Evolutionary conservation across 2,113 vertebrate genomes (phyloP).

Genomic region (Marmota flaviventris): DNA sequence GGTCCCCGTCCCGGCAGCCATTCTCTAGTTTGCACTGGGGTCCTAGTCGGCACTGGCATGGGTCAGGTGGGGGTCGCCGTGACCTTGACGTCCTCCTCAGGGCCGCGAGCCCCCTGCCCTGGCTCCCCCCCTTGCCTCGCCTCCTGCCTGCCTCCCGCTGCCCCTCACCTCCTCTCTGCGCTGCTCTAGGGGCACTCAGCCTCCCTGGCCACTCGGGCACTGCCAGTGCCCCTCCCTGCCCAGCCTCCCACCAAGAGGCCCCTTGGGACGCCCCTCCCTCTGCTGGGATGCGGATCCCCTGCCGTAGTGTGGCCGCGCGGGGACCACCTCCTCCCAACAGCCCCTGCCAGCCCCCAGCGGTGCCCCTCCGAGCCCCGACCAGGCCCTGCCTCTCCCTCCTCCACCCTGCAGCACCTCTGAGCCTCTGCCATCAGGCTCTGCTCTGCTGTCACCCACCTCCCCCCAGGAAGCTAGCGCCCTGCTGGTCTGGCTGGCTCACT

Average conservation of each 20-base stretch:
- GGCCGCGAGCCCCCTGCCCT: neutral
- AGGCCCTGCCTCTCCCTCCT: accelerated
- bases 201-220: neutral
- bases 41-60: neutral
- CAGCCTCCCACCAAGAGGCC: neutral
- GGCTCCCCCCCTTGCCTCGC: accelerated
- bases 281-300: neutral
- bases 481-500: neutral
- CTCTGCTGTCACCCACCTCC: neutral
- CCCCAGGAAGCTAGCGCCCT: neutral
- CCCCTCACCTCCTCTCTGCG: neutral
- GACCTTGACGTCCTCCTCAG: neutral
- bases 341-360: no score
- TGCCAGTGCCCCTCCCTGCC: no score
- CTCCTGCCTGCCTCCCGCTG: neutral
- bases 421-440: accelerated
- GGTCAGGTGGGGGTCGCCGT: neutral
- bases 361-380: no score
- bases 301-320: neutral
- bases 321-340: no score
- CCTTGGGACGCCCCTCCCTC: neutral
- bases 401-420: accelerated
- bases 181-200: neutral
- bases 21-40: neutral
- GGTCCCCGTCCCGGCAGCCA: neutral